Conservation (phyloP, 2,113 vertebrate species). For the Eudyptes chrysolophus region DNA sequence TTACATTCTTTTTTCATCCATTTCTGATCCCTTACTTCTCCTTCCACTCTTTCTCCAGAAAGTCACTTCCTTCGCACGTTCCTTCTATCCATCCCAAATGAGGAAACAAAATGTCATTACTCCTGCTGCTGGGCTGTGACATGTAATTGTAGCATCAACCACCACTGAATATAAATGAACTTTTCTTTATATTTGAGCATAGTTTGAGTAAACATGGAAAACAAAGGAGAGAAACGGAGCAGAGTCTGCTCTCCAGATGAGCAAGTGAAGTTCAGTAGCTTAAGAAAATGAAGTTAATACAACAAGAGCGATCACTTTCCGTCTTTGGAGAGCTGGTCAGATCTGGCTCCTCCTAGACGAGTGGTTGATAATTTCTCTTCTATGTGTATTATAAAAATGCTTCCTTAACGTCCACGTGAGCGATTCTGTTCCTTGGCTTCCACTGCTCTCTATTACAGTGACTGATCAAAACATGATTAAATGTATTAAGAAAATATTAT, state of each 20-base stretch:
- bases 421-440: not conserved
- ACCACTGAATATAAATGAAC: not conserved
- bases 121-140: not conserved
- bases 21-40: not conserved
- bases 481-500: not conserved
- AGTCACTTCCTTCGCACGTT: not conserved
- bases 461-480: not conserved
- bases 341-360: not conserved
- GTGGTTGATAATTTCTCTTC: not conserved
- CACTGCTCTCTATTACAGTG: not conserved
- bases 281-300: not conserved
- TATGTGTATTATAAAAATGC: not conserved
- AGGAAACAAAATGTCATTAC: not conserved
- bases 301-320: not conserved
- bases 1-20: not conserved
- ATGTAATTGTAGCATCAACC: not conserved
- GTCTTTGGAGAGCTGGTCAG: not conserved
- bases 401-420: not conserved
- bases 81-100: not conserved
- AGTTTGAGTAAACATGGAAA: not conserved
- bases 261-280: not conserved
- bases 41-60: not conserved
- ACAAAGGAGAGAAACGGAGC: not conserved
- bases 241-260: not conserved
- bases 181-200: not conserved